These are phyloP conservation scores for Heterochromis multidens DNA, from an alignment of 2,113 vertebrate species.

Conservation along the genomic window DNA sequence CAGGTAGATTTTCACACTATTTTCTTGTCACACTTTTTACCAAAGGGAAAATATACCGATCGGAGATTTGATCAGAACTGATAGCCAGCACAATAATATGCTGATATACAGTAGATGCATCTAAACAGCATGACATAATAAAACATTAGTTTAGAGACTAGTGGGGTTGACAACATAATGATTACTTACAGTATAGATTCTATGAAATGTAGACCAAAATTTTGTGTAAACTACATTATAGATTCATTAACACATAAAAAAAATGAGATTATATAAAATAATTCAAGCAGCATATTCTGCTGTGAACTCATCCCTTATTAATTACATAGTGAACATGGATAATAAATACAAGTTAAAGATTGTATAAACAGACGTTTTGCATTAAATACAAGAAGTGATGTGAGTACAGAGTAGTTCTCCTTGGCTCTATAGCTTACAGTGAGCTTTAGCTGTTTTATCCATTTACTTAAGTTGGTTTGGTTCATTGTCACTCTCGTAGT, in stretches of 20 bases:
- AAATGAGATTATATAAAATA: background rate
- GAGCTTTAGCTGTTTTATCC: background rate
- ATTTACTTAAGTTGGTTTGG: background rate
- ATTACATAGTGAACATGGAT: background rate
- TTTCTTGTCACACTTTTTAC: background rate
- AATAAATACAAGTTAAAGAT: background rate
- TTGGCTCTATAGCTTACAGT: background rate
- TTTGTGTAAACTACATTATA: background rate
- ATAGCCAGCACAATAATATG: background rate
- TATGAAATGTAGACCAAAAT: background rate
- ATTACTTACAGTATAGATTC: background rate
- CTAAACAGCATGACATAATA: background rate
- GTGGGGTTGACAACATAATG: background rate
- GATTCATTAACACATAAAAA: background rate
- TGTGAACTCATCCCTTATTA: background rate
- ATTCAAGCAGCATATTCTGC: background rate
- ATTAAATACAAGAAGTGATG: background rate
- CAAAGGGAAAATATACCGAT: background rate
- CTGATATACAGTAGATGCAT: background rate
- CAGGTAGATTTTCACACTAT: background rate
- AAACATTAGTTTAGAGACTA: background rate
- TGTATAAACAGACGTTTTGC: background rate
- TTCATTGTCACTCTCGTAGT: background rate
- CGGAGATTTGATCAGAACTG: background rate
- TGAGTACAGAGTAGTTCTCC: background rate